Evolutionary conservation across 2,888 invertebrate genomes (phyloP), one percentile per base, ranked within the genome.

Genomic region (Phengaris alcon): DNA sequence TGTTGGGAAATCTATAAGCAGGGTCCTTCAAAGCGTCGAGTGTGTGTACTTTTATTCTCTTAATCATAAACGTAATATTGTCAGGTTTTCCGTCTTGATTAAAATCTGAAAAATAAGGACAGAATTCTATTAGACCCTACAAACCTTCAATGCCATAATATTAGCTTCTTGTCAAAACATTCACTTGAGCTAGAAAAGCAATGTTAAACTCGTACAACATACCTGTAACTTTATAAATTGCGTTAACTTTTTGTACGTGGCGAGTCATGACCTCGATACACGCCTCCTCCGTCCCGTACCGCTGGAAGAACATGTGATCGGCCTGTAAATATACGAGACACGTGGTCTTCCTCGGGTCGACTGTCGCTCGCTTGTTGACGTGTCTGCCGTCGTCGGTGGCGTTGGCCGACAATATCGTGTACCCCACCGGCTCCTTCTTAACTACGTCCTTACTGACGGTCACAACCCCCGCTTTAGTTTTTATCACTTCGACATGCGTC

Each of bases 281-380:
- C 2, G 98, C 97, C 87, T 98, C 98, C 84, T 98, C 98, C 4
- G 97, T 97, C 76, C 97, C 98, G 91, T 99, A 98, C 90, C 98
- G 96, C 85, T 98, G 96, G 91, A 97, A 99, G 90, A 99, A 98
- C 90, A 98, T 96, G 90, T 99, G 99, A 91, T 98, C 98, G 5
- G 99, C 99, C 90, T 99, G 98, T 83, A 99, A 94, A 88, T 98
- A 99, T 76, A 99, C 94, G 95, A 98, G 97, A 85, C 99, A 99
- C 0, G 98, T 98, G 59, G 97, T 98, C 88, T 98, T 98, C 82
- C 96, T 95, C 48, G 97, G 97, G 88, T 97, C 97, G 68, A 97
- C 95, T 2, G 96, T 95, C 8, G 96, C 96, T 78, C 96, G 91
- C 84, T 95, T 95, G 82, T 95, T 95, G 44, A 95, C 95, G 82